A percentile compares a stretch with the other conserved stretches of the same genome.
phyloP scores from a whole-genome alignment of 2,888 invertebrate genomes.

The Strigamia maritima region DNA sequence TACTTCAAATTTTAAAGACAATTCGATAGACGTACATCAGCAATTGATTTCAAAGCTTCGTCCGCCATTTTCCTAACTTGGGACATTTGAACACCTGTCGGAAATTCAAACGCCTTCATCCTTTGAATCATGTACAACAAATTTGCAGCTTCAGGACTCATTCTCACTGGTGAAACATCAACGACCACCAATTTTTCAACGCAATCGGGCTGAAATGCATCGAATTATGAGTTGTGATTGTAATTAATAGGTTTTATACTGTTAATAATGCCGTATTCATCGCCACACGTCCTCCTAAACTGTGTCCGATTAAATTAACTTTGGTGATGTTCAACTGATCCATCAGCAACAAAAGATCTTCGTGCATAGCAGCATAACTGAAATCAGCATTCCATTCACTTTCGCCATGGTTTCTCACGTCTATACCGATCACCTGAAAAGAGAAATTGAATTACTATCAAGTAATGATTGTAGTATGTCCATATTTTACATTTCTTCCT shows the following conservation, averaged over 20 bases:
- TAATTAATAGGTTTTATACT: not conserved
- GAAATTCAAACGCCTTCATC: slow-evolving; percentile 55
- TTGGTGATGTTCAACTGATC: slow-evolving; percentile 20
- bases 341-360: not conserved
- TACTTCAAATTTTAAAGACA: too few species aligned
- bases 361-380: not conserved
- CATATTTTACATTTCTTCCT: not conserved
- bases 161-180: slow-evolving; percentile 46
- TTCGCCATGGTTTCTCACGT: not conserved
- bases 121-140: slow-evolving; percentile 44
- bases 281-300: slow-evolving; percentile 36
- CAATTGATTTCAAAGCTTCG: slow-evolving; percentile 57
- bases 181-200: slow-evolving; percentile 50
- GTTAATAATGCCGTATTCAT: slow-evolving; percentile 13
- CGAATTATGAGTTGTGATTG: not conserved
- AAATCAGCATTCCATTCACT: not conserved
- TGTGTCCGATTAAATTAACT: slow-evolving; percentile 20
- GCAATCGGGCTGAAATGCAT: slow-evolving; percentile 43
- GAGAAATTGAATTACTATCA: not conserved
- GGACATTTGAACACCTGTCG: slow-evolving; percentile 34
- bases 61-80: slow-evolving; percentile 55
- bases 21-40: not conserved
- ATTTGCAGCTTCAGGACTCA: slow-evolving; percentile 38
- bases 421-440: not conserved
- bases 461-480: not conserved